These are phyloP conservation scores for Mylabris phalerata DNA, from an alignment of 1,140 invertebrate genomes.

Conservation along the genomic window DNA sequence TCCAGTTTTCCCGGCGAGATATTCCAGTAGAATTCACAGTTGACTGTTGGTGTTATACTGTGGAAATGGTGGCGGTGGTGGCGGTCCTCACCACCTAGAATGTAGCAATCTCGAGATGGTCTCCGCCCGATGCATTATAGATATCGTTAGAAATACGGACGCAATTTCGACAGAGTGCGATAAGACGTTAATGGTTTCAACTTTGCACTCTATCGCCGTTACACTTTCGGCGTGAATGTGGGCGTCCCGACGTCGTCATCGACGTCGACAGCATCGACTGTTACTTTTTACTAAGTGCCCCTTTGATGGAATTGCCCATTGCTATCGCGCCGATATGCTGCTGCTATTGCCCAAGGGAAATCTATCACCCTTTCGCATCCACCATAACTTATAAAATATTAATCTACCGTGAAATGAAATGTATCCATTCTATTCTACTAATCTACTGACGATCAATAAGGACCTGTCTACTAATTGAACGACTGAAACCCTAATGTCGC, in stretches of 20 bases:
- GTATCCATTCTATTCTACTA: constrained; percentile 28
- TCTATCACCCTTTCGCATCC: constrained; percentile 43
- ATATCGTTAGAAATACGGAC: constrained; percentile 39
- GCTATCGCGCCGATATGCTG: constrained; percentile 25
- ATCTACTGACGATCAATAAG: constrained; percentile 24
- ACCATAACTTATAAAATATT: constrained; percentile 45
- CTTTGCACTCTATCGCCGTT: constrained; percentile 40
- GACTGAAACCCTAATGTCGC: constrained; percentile 13
- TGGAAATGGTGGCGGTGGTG: too few species aligned
- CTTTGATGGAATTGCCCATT: constrained; percentile 17
- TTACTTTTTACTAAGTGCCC: not conserved
- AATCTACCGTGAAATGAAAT: constrained; percentile 46
- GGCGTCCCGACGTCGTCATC: constrained; percentile 22
- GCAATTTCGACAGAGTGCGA: constrained; percentile 38
- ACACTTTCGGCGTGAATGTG: constrained; percentile 2
- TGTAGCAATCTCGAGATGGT: constrained; percentile 34
- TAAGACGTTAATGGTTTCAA: constrained; percentile 45
- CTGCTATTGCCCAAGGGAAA: constrained; percentile 36
- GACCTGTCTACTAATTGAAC: constrained; percentile 26
- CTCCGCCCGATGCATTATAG: constrained; percentile 40
- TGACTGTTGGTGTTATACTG: constrained; percentile 2
- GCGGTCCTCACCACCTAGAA: constrained; percentile 26
- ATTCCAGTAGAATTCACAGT: constrained; percentile 19
- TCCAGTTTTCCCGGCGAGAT: constrained; percentile 16
- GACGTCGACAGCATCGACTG: constrained; percentile 8